Percentiles rank a stretch among this genome's conserved stretches.
phyloP scores from a whole-genome alignment of 1,140 invertebrate genomes.

The Acromyrmex echinatior region DNA sequence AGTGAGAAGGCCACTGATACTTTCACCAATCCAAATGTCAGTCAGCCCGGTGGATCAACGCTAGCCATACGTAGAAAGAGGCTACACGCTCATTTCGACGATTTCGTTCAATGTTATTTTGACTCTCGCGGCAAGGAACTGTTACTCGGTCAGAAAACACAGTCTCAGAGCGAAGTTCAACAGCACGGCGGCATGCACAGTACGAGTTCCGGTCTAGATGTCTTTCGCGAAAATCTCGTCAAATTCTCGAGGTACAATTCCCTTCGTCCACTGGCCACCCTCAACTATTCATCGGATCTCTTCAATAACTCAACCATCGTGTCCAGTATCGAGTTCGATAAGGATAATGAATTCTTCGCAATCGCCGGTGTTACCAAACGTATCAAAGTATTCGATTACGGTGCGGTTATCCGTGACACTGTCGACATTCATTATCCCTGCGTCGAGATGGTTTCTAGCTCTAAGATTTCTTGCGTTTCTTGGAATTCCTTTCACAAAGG shows the following conservation, averaged over 20 bases:
- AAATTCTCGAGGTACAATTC: constrained; percentile 95
- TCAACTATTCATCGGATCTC: constrained; percentile 96
- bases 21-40: constrained; percentile 46
- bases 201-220: constrained; percentile 89
- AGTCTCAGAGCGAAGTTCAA: constrained; percentile 54
- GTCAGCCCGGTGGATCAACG: constrained; percentile 80
- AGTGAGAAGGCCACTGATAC: constrained; percentile 80
- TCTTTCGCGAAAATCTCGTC: constrained; percentile 95
- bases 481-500: constrained; percentile 98
- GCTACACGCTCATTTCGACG: constrained; percentile 95
- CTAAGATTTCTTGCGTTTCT: constrained; percentile 98
- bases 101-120: constrained; percentile 96
- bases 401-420: constrained; percentile 93
- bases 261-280: constrained; percentile 93
- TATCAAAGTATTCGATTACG: constrained; percentile 98
- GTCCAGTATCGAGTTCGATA: constrained; percentile 98
- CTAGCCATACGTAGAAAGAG: constrained; percentile 91
- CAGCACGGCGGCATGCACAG: constrained; percentile 80
- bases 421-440: constrained; percentile 97
- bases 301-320: constrained; percentile 97
- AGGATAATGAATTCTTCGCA: constrained; percentile 98
- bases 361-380: constrained; percentile 98
- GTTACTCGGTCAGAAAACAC: constrained; percentile 87
- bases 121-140: constrained; percentile 91
- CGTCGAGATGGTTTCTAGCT: constrained; percentile 96